Evolutionary conservation across 2,113 vertebrate species (phyloP), one percentile per base, ranked within the genome.

Genomic region (Emydura subglobosa): DNA sequence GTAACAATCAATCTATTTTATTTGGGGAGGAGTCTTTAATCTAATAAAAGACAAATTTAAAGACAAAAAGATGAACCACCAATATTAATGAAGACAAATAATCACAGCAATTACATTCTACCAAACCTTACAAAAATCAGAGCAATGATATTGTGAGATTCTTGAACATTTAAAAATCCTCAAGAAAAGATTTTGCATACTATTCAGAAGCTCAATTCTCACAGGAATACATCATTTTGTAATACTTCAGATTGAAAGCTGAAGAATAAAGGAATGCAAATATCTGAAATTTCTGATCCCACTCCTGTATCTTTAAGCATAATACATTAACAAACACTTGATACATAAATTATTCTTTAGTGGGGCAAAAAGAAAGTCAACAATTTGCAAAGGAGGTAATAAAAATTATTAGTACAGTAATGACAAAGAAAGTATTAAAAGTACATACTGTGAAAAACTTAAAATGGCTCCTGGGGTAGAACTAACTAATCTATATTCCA

Each of bases 181-280:
- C 53, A 3, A 79, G 6, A 87, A 81, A 79, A 61, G 54, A 6
- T 84, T 86, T 65, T 16, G 27, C 27, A 72, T 78, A 29, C 9
- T 86, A 2, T 80, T 89, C 49, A 89, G 39, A 19, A 68, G 25
- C 51, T 59, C 57, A 7, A 89, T 68, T 39, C 79, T 95, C 68
- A 59, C 3, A 54, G 39, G 34, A 89, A 91, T 55, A 31, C 4
- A n/a, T 53, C 47, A 29, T 51, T 90, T 86, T 47, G n/a, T 47
- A 91, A 78, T 88, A 87, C 68, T 88, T 94, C 80, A 82, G 84
- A 53, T 13, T 79, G 55, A 89, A 94, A 91, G 25, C 10, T 82
- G 39, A 91, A 92, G 88, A 91, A 91, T 34, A 95, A 95, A 91
- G 21, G 13, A 91, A 93, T 83, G 82, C n/a, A 93, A 94, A 92